Evolutionary conservation across 2,797 vertebrate genomes (phyloP).

Genomic region (Dendrocincla tyrannina): DNA sequence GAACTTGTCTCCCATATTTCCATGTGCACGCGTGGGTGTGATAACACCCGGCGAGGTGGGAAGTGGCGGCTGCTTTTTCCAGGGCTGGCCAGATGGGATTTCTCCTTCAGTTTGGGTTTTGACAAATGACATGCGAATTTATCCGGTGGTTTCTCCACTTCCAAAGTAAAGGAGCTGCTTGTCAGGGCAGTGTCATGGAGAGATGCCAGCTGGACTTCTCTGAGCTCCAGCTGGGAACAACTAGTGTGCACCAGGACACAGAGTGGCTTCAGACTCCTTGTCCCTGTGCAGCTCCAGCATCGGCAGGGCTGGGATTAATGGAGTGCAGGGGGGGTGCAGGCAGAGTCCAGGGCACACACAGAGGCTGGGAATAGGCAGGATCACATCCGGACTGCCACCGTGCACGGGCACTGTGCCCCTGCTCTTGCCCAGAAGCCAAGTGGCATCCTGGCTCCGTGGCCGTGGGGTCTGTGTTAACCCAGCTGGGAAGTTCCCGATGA

Average conservation of each 20-base stretch:
- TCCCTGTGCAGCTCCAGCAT: fast-evolving
- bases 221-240: background rate
- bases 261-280: fast-evolving
- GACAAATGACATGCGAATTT: background rate
- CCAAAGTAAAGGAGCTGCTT: background rate
- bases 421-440: background rate
- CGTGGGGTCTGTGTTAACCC: fast-evolving
- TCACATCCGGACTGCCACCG: fast-evolving
- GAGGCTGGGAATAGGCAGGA: background rate
- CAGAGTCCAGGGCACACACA: background rate
- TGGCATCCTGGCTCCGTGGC: fast-evolving
- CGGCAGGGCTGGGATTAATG: background rate
- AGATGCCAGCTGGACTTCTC: background rate
- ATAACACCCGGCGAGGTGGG: background rate
- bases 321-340: background rate
- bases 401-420: background rate
- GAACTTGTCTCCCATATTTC: background rate
- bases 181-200: background rate
- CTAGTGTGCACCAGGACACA: background rate
- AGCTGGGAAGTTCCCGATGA: background rate
- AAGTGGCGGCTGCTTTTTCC: constrained; percentile 28
- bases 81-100: constrained; percentile 26
- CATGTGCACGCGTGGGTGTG: background rate
- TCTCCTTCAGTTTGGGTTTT: background rate
- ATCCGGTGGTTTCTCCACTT: background rate